Conservation (phyloP, 2,113 vertebrate genomes). For the Elaphurus davidianus region DNA sequence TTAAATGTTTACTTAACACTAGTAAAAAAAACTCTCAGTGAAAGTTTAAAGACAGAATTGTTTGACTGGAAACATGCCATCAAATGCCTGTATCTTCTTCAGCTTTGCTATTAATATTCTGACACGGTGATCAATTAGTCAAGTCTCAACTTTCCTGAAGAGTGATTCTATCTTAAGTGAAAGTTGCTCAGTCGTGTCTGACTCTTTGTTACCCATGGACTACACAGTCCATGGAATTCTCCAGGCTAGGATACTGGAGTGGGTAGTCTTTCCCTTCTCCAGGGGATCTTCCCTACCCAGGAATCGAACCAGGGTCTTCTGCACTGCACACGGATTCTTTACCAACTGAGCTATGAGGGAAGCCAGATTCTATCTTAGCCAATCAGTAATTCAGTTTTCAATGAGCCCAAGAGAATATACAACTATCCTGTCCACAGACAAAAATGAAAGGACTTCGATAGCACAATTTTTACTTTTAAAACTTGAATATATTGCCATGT, state of each 20-base stretch:
- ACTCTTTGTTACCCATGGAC: not conserved
- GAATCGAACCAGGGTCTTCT: not conserved
- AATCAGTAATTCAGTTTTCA: not conserved
- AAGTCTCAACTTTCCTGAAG: conserved; percentile 9
- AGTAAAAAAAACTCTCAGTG: not conserved
- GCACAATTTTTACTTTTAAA: conserved; percentile 2
- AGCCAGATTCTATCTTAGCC: not conserved
- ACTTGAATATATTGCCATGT: not conserved
- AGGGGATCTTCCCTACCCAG: not conserved
- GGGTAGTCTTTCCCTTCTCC: not conserved
- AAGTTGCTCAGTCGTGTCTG: not conserved
- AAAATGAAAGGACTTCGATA: not conserved
- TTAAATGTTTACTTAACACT: not conserved
- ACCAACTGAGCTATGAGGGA: not conserved
- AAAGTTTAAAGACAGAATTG: not conserved
- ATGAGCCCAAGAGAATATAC: not conserved
- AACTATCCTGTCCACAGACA: not conserved
- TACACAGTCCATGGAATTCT: not conserved
- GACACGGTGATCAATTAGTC: not conserved
- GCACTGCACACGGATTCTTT: not conserved
- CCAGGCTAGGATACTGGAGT: not conserved
- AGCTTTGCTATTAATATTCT: not conserved
- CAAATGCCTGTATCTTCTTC: not conserved
- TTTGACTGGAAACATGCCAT: not conserved
- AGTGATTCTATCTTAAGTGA: not conserved